Conservation (phyloP, 2,888 invertebrate genomes). For the Gnatocerus cornutus region DNA sequence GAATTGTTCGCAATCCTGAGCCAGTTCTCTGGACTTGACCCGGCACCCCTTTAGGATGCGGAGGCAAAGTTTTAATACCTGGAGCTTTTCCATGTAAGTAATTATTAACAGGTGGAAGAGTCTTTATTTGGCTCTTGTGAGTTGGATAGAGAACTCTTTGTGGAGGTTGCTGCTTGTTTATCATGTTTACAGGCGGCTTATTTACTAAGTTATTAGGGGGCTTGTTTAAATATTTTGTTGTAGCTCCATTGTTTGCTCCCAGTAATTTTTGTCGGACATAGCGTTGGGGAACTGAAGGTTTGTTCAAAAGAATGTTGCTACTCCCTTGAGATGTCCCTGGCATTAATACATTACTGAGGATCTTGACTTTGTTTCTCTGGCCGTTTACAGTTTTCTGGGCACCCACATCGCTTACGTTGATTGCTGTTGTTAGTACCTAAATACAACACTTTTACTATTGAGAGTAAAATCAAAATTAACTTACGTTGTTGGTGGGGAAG, state of each 20-base stretch:
- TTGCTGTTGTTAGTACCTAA: conserved; percentile 55
- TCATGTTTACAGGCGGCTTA: conserved; percentile 52
- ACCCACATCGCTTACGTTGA: conserved; percentile 53
- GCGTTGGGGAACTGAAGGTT: conserved; percentile 61
- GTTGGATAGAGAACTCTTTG: conserved; percentile 63
- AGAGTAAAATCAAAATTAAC: conserved; percentile 47
- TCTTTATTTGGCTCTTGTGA: conserved; percentile 68
- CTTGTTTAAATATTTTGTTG: conserved; percentile 66
- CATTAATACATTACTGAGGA: conserved; percentile 67
- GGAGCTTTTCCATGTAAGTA: conserved; percentile 58
- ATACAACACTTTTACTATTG: neutral
- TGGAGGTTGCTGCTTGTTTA: conserved; percentile 51
- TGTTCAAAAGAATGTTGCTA: conserved; percentile 64
- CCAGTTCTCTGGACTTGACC: conserved; percentile 65
- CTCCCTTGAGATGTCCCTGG: conserved; percentile 60
- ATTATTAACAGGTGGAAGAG: conserved; percentile 63
- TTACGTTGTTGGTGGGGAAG: conserved; percentile 67
- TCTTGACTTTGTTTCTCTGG: conserved; percentile 69
- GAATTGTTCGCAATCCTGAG: conserved; percentile 67
- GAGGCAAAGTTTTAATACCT: conserved; percentile 66
- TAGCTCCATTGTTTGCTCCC: conserved; percentile 62
- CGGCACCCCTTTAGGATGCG: conserved; percentile 62
- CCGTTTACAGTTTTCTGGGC: conserved; percentile 65
- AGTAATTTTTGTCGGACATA: conserved; percentile 65
- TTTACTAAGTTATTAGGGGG: conserved; percentile 54